Conservation (phyloP, 2,113 vertebrate species). For the Rhinopomastus cyanomelas region DNA sequence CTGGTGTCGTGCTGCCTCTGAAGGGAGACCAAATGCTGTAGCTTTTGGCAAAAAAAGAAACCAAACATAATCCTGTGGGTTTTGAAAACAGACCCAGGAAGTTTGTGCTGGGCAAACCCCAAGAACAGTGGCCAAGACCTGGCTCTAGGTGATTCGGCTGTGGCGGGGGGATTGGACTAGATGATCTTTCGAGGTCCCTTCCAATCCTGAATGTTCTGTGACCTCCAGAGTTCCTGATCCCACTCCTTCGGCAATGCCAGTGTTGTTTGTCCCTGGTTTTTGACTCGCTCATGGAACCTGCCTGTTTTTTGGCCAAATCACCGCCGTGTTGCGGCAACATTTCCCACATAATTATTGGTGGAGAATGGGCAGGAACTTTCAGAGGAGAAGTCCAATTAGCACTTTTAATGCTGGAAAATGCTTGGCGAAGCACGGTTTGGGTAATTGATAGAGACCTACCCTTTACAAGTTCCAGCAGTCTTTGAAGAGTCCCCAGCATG, state of each 20-base stretch:
- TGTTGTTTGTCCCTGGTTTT: neutral
- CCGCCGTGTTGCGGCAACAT: slow-evolving; percentile 39
- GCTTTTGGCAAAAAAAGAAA: neutral
- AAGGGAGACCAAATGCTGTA: neutral
- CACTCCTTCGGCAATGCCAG: neutral
- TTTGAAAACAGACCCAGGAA: neutral
- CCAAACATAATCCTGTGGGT: neutral
- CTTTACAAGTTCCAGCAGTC: slow-evolving; percentile 58
- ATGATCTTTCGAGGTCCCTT: too few species aligned
- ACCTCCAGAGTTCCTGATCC: neutral
- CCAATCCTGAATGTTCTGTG: too few species aligned
- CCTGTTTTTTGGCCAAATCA: slow-evolving; percentile 38
- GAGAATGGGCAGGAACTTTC: slow-evolving; percentile 42
- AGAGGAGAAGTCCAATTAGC: slow-evolving; percentile 56
- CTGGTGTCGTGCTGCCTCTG: neutral
- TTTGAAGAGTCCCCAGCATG: slow-evolving; percentile 68
- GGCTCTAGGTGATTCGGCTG: too few species aligned
- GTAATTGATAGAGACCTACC: slow-evolving; percentile 41
- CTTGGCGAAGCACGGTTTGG: slow-evolving; percentile 32
- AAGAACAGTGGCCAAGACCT: neutral
- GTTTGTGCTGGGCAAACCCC: neutral
- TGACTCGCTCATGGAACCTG: neutral
- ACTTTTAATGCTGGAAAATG: slow-evolving; percentile 42
- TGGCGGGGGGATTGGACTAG: too few species aligned
- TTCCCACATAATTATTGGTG: slow-evolving; percentile 58